Evolutionary conservation across 1,140 invertebrate genomes (phyloP).

Genomic region (Scaptomyza hsui): DNA sequence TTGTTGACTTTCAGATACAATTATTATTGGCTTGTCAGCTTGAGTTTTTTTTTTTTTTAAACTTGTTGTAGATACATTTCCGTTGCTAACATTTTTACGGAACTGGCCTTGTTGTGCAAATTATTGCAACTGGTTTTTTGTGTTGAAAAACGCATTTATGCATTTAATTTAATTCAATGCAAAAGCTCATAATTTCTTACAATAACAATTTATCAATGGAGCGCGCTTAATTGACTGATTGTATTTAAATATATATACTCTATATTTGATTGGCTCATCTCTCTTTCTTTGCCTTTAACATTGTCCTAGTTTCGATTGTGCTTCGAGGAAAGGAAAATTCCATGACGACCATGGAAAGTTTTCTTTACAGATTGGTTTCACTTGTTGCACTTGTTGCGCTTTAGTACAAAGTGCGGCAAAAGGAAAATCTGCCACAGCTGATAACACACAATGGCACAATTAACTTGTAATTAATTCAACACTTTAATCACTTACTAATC

Average conservation of each 20-base stretch:
- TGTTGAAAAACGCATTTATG: conserved; percentile 38
- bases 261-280: conserved; percentile 18
- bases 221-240: conserved; percentile 2
- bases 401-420: conserved; percentile 53
- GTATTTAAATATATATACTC: neutral
- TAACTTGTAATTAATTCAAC: too few species aligned
- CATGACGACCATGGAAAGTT: conserved; percentile 55
- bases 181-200: neutral
- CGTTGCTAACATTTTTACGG: conserved; percentile 63
- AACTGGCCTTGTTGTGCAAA: conserved; percentile 60
- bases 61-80: conserved; percentile 63
- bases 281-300: conserved; percentile 24
- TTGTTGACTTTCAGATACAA: conserved; percentile 59
- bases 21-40: conserved; percentile 65
- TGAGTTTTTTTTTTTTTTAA: too few species aligned
- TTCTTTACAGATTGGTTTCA: conserved; percentile 5
- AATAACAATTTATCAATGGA: conserved; percentile 31
- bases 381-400: conserved; percentile 52
- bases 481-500: neutral
- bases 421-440: conserved; percentile 17
- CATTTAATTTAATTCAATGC: conserved; percentile 20
- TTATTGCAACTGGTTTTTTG: conserved; percentile 39
- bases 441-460: conserved; percentile 7
- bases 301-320: conserved; percentile 57
- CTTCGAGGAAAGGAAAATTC: too few species aligned